Base-by-base conservation (phyloP, 2,113 vertebrate species). In the Leptobrachium leishanense region DNA sequence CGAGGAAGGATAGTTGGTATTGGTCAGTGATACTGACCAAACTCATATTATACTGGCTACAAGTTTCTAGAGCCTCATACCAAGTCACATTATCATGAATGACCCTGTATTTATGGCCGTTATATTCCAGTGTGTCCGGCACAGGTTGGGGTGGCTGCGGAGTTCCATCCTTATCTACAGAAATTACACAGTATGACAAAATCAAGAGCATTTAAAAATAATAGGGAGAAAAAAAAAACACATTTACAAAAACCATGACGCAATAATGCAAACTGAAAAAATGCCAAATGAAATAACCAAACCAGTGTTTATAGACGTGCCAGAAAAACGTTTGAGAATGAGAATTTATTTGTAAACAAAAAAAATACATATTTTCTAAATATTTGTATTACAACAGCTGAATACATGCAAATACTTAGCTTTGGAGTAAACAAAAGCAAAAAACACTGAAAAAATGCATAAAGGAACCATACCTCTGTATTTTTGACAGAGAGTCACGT, bases 21-120 rank as follows among this genome's bases (percentile, higher is more conserved):
- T 91, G 87, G 54, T 96, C 90, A 0, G 91, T 87, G 85, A 99
- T 92, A 82, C 96, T 97, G 15, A 93, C 95, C 82, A 98, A 88
- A 3, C 89, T 86, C 96, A 98, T 96, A 31, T 82, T 68, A 0
- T 84, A 72, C 2, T 12, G 82, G 31, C 78, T 84, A 85, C 98
- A 99, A 54, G 89, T 88, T 78, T 81, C 76, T 54, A 90, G 77
- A 2, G 97, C 96, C 6, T 92, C 90, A 0, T 84, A 84, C 98
- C 98, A 99, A 10, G 93, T 95, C 82, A 98, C 41, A 42, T 93
- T 94, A 83, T 90, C 90, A 10, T 63, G 80, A 50, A 99, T 86
- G 81, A 98, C 69, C 88, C 88, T 91, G 85, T 98, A 90, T 46
- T 91, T 92, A 77, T 95, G 89, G 84, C 93, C 88, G 43, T 85